phyloP scores from a whole-genome alignment of 2,888 invertebrate species.

The Phymatocera aterrima region DNA sequence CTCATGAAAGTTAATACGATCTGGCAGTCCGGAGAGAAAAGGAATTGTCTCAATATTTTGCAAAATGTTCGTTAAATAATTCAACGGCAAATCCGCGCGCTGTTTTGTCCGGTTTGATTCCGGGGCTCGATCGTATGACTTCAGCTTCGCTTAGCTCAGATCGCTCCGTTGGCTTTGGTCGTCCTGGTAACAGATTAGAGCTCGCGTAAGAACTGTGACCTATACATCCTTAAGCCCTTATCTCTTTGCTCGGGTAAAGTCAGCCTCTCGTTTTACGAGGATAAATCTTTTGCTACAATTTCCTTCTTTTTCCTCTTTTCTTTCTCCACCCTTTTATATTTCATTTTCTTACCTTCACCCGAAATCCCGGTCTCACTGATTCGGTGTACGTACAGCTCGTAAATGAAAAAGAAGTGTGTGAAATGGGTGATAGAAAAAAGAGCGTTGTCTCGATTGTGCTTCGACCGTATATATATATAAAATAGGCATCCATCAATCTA shows the following conservation, averaged over 20 bases:
- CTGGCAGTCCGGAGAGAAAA: background rate
- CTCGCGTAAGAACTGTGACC: constrained; percentile 51
- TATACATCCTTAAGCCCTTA: constrained; percentile 45
- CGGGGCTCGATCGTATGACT: background rate
- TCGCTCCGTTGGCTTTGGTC: constrained; percentile 51
- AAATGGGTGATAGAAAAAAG: no score
- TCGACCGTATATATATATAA: no score
- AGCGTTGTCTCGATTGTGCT: no score
- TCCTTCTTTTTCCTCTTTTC: constrained; percentile 45
- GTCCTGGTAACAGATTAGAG: constrained; percentile 68
- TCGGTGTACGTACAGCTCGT: no score
- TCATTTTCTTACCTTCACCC: background rate
- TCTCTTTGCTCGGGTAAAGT: constrained; percentile 42
- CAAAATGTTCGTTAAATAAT: constrained; percentile 33
- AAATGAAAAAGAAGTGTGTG: no score
- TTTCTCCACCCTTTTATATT: background rate
- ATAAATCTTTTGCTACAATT: constrained; percentile 51
- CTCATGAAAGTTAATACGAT: no score
- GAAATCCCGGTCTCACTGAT: no score
- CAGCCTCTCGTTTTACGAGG: constrained; percentile 44
- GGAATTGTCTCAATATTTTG: background rate
- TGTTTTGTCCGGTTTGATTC: background rate
- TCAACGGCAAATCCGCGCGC: constrained; percentile 15
- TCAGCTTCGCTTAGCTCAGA: background rate
- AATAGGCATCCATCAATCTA: no score